These are phyloP conservation scores for Polypedilum pembai DNA, from an alignment of 1,140 invertebrate species.

Conservation along the genomic window DNA sequence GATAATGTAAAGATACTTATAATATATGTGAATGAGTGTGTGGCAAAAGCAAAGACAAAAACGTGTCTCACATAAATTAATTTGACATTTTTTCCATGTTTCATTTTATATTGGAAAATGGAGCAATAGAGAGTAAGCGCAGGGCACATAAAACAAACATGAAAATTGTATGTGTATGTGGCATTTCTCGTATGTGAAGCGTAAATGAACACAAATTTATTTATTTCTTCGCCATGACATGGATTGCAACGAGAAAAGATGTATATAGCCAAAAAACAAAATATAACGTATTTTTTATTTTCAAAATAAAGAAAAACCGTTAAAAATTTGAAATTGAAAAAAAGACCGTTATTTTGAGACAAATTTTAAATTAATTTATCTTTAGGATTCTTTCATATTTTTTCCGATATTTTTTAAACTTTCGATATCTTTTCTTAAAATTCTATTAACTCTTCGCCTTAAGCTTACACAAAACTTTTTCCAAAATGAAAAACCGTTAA, in stretches of 20 bases:
- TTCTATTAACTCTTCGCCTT: too few species aligned
- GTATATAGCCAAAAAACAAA: constrained; percentile 8
- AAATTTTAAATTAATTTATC: too few species aligned
- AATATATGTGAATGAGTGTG: not conserved
- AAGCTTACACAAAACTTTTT: too few species aligned
- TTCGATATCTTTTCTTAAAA: too few species aligned
- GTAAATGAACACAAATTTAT: constrained; percentile 25
- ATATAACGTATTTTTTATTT: too few species aligned
- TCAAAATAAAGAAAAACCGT: too few species aligned
- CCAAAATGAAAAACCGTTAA: too few species aligned
- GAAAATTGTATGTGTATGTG: not conserved
- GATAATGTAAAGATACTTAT: not conserved
- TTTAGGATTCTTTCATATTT: too few species aligned
- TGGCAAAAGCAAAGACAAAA: constrained; percentile 22
- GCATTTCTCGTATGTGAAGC: not conserved
- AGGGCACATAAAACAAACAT: constrained; percentile 20
- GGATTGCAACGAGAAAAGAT: not conserved
- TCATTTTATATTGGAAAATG: not conserved
- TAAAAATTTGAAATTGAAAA: too few species aligned
- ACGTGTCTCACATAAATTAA: constrained; percentile 27
- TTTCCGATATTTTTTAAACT: too few species aligned
- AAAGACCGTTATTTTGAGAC: too few species aligned
- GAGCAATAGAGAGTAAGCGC: not conserved
- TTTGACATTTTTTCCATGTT: constrained; percentile 22
- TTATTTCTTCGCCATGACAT: not conserved